These are phyloP conservation scores for Cyrtonyx montezumae DNA, from an alignment of 2,113 vertebrate genomes.

Conservation along the genomic window DNA sequence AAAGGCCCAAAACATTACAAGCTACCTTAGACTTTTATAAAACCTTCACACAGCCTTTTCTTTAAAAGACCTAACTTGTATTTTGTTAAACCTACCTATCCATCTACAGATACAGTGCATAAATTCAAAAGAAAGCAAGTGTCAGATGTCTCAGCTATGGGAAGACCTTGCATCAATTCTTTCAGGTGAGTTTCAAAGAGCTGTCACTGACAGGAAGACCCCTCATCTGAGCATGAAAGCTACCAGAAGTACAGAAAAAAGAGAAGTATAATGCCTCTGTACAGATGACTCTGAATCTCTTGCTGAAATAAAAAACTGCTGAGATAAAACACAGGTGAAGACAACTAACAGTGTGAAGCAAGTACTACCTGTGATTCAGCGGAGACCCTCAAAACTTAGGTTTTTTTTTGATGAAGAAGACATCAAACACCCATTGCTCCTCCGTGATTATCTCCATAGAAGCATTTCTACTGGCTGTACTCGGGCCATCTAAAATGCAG, in stretches of 20 bases:
- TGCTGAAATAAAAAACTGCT: not conserved
- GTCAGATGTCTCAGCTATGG: not conserved
- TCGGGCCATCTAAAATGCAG: not conserved
- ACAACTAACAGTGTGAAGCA: not conserved
- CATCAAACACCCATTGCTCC: not conserved
- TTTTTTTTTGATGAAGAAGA: not conserved
- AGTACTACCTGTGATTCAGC: not conserved
- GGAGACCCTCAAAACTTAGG: not conserved
- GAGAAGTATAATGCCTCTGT: not conserved
- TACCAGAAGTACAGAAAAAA: not conserved
- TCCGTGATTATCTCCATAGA: not conserved
- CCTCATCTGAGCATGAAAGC: not conserved
- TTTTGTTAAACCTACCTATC: not conserved
- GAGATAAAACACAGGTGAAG: not conserved
- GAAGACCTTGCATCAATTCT: not conserved
- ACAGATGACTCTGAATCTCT: not conserved
- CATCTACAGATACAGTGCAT: not conserved
- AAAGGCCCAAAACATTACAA: not conserved
- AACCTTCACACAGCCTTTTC: not conserved
- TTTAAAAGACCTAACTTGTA: not conserved
- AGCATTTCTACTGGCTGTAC: not conserved
- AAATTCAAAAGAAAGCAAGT: not conserved
- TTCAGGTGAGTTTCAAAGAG: not conserved
- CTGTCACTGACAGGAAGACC: not conserved
- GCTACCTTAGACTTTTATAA: not conserved